Conservation (phyloP, 1,140 invertebrate species). For the Caenorhabditis brenneri region DNA sequence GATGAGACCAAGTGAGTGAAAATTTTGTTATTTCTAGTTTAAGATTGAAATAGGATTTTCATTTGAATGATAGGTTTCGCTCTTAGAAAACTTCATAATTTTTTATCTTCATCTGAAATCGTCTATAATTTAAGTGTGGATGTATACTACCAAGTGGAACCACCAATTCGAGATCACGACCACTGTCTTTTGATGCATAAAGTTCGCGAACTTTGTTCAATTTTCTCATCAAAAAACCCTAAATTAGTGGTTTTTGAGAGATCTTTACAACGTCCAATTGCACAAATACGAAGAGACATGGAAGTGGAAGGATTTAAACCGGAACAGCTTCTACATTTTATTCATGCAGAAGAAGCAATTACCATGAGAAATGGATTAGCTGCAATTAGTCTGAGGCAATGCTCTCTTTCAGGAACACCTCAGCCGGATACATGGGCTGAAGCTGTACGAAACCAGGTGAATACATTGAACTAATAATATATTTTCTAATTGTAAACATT, state of each 20-base stretch:
- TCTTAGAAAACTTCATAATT: too few species aligned
- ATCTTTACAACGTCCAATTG: slow-evolving; percentile 46
- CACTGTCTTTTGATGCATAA: slow-evolving; percentile 36
- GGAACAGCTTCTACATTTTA: slow-evolving; percentile 26
- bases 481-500: not conserved
- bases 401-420: slow-evolving; percentile 48
- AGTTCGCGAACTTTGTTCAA: slow-evolving; percentile 51
- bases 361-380: slow-evolving; percentile 46
- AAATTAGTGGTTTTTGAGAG: slow-evolving; percentile 41
- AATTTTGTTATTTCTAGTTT: not conserved
- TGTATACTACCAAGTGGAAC: slow-evolving; percentile 50
- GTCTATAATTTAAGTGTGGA: slow-evolving; percentile 29
- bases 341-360: slow-evolving; percentile 31
- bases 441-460: slow-evolving; percentile 43
- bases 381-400: slow-evolving; percentile 43
- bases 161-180: slow-evolving; percentile 2
- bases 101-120: not conserved
- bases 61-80: too few species aligned
- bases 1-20: slow-evolving; percentile 44
- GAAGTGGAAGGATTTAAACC: slow-evolving; percentile 46
- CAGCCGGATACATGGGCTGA: slow-evolving; percentile 46
- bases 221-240: slow-evolving; percentile 33
- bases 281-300: slow-evolving; percentile 49
- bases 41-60: too few species aligned
- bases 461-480: not conserved